Evolutionary conservation across 2,797 vertebrate genomes (phyloP).

Genomic region (Thripadectes ignobilis): DNA sequence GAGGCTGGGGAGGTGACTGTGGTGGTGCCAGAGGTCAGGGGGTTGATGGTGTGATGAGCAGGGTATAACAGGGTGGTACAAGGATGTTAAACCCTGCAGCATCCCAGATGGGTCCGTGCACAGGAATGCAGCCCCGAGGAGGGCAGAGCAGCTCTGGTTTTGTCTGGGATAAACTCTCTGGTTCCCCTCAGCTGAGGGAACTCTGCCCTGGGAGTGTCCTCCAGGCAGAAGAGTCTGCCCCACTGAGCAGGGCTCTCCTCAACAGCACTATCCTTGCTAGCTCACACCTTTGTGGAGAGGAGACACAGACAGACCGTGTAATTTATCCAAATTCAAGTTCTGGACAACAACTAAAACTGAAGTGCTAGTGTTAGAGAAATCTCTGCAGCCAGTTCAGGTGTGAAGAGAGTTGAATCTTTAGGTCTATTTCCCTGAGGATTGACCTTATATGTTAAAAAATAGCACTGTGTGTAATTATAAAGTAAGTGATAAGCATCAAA

Average conservation of each 20-base stretch:
- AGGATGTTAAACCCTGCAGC: background rate
- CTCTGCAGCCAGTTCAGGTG: background rate
- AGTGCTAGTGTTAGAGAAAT: background rate
- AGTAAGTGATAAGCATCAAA: conserved; percentile 23
- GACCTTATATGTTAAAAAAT: background rate
- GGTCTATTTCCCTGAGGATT: background rate
- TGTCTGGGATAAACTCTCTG: background rate
- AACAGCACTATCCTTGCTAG: background rate
- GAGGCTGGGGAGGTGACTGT: background rate
- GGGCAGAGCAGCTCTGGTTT: background rate
- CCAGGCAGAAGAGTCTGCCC: background rate
- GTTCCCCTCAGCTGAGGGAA: background rate
- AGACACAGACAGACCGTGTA: background rate
- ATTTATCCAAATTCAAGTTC: background rate
- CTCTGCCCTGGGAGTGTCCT: background rate
- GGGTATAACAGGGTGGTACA: background rate
- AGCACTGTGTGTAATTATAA: background rate
- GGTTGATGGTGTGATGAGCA: background rate
- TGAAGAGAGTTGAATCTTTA: background rate
- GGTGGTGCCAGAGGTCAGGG: background rate
- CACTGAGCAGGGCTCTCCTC: background rate
- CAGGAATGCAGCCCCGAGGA: background rate
- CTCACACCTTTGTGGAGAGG: background rate
- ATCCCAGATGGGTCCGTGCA: background rate
- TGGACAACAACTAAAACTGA: conserved; percentile 6